These are phyloP conservation scores for Coranthus polyacanthus DNA, from an alignment of 2,797 vertebrate species.

Conservation along the genomic window DNA sequence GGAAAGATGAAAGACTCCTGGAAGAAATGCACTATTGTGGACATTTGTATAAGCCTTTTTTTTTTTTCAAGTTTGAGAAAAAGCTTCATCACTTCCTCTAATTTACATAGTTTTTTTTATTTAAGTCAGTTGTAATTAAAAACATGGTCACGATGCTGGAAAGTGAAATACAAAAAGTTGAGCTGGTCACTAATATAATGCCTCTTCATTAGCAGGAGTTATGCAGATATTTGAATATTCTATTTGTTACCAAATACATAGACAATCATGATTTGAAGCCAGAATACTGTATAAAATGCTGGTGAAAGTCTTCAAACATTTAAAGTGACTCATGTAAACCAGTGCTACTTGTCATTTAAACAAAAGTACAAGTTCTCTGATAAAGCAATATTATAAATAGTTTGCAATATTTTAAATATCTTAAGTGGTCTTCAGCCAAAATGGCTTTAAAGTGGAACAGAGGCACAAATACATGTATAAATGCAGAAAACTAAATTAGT, in stretches of 20 bases:
- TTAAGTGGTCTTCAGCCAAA: constrained; percentile 59
- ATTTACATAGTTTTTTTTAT: constrained; percentile 39
- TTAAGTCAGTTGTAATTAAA: constrained; percentile 53
- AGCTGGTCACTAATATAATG: constrained; percentile 29
- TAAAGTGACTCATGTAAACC: constrained; percentile 51
- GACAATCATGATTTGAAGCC: constrained; percentile 9
- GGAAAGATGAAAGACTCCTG: neutral
- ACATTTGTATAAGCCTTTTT: too few species aligned
- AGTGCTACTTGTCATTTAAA: constrained; percentile 48
- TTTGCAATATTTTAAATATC: constrained; percentile 50
- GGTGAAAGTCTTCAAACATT: constrained; percentile 47
- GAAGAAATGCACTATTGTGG: neutral
- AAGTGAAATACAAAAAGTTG: constrained; percentile 48
- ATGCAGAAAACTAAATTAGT: constrained; percentile 24
- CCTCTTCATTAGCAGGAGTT: neutral
- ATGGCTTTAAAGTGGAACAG: constrained; percentile 28
- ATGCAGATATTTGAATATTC: constrained; percentile 16
- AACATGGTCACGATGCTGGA: constrained; percentile 46
- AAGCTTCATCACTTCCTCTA: neutral
- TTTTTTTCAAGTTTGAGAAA: too few species aligned
- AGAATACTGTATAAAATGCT: constrained; percentile 66
- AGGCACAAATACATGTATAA: constrained; percentile 52
- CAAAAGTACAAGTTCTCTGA: constrained; percentile 57
- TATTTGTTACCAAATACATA: constrained; percentile 12
- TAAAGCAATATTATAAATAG: constrained; percentile 69